Evolutionary conservation across 2,888 invertebrate species (phyloP).

Genomic region (Pristionchus mayeri): DNA sequence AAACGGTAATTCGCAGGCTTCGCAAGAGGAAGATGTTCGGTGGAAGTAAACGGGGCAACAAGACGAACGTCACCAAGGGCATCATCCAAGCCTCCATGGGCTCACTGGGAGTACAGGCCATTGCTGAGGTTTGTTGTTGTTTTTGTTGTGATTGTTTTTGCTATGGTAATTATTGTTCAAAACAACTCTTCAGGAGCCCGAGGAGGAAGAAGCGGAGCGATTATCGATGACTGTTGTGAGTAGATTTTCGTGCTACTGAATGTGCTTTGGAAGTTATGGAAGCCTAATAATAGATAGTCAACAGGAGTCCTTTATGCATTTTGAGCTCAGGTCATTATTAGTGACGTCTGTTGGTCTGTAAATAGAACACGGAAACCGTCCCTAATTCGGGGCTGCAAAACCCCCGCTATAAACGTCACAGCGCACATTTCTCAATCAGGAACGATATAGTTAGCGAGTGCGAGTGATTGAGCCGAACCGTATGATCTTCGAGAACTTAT

Average conservation of each 20-base stretch:
- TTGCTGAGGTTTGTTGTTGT: constrained; percentile 25
- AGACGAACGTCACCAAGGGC: constrained; percentile 59
- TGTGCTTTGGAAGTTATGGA: too few species aligned
- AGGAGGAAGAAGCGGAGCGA: constrained; percentile 11
- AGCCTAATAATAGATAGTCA: neutral
- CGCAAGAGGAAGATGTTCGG: too few species aligned
- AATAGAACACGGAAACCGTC: too few species aligned
- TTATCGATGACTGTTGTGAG: neutral
- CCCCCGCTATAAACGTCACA: neutral
- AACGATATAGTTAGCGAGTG: neutral
- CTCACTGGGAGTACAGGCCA: constrained; percentile 59
- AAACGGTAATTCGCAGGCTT: too few species aligned
- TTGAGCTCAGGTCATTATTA: too few species aligned
- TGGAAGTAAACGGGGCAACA: constrained; percentile 39
- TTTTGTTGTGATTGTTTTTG: neutral
- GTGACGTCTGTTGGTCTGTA: neutral
- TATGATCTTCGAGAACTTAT: too few species aligned
- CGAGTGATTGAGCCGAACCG: neutral
- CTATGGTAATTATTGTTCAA: too few species aligned
- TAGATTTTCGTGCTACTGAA: neutral
- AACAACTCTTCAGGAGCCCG: neutral
- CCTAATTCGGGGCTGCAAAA: too few species aligned
- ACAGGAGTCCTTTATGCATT: too few species aligned
- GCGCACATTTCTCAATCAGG: neutral
- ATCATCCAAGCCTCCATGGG: constrained; percentile 62